These are phyloP conservation scores for Pachycephus smyrnensis DNA, from an alignment of 2,888 invertebrate genomes.

Conservation along the genomic window DNA sequence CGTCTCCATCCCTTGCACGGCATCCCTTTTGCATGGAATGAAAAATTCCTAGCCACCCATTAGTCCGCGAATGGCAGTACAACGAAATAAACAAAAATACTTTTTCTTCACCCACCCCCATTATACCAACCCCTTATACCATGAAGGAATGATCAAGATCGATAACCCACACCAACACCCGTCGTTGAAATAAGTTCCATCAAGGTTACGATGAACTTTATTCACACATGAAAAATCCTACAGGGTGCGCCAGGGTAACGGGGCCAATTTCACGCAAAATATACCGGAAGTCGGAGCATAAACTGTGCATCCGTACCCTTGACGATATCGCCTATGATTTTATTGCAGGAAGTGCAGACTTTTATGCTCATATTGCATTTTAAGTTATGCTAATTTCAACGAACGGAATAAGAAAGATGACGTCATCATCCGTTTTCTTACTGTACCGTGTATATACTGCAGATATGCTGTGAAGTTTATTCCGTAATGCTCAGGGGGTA, in stretches of 20 bases:
- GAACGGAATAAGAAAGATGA: conserved; percentile 13
- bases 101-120: neutral
- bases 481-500: neutral
- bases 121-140: neutral
- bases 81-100: neutral
- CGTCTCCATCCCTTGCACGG: conserved; percentile 13
- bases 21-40: conserved; percentile 39
- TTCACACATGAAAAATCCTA: neutral
- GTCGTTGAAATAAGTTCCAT: neutral
- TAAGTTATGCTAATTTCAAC: conserved; percentile 59
- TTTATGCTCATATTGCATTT: conserved; percentile 53
- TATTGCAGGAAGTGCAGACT: conserved; percentile 47
- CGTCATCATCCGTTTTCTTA: neutral
- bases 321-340: conserved; percentile 39
- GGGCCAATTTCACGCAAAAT: conserved; percentile 29
- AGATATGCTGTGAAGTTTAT: neutral
- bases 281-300: conserved; percentile 25
- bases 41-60: conserved; percentile 52
- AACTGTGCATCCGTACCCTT: conserved; percentile 29
- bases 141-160: neutral
- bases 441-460: neutral
- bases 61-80: conserved; percentile 35
- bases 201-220: neutral
- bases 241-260: conserved; percentile 12
- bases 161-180: neutral